phyloP scores from a whole-genome alignment of 1,140 invertebrate species.

The Pteromalus puparum region DNA sequence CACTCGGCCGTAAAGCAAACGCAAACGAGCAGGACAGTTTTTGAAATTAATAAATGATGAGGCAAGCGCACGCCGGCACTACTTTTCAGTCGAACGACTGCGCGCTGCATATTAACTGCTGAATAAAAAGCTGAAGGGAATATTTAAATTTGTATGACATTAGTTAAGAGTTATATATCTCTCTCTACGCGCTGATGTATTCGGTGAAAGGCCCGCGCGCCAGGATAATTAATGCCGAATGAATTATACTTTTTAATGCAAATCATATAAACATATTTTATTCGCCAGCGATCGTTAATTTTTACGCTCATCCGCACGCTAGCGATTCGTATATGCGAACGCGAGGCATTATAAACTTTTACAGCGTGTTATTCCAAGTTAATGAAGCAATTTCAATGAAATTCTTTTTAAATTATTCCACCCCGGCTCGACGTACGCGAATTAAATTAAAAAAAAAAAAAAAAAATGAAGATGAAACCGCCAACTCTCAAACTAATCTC shows the following conservation, averaged over 20 bases:
- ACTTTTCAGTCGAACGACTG: not conserved
- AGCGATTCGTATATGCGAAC: not conserved
- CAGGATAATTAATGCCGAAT: not conserved
- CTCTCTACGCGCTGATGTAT: not conserved
- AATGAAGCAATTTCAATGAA: not conserved
- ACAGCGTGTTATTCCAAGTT: not conserved
- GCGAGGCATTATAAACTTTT: not conserved
- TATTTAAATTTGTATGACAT: conserved; percentile 35
- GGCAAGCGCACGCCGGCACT: not conserved
- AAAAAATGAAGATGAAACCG: too few species aligned
- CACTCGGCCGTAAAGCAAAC: conserved; percentile 13
- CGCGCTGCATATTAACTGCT: conserved; percentile 10
- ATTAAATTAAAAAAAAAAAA: too few species aligned
- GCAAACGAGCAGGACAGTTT: conserved; percentile 17
- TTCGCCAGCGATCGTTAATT: not conserved
- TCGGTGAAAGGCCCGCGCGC: not conserved
- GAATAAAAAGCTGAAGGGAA: conserved; percentile 28
- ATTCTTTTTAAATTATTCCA: not conserved
- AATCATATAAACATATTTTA: conserved; percentile 17
- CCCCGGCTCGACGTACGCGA: not conserved
- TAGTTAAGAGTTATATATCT: conserved; percentile 12
- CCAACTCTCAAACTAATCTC: not conserved
- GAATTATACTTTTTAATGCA: conserved; percentile 16
- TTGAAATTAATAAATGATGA: conserved; percentile 34
- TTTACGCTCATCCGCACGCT: not conserved